Percentiles rank a stretch among this genome's conserved stretches.
These are phyloP conservation scores for Parasteatoda tepidariorum DNA, from an alignment of 1,140 invertebrate genomes.

Conservation along the genomic window DNA sequence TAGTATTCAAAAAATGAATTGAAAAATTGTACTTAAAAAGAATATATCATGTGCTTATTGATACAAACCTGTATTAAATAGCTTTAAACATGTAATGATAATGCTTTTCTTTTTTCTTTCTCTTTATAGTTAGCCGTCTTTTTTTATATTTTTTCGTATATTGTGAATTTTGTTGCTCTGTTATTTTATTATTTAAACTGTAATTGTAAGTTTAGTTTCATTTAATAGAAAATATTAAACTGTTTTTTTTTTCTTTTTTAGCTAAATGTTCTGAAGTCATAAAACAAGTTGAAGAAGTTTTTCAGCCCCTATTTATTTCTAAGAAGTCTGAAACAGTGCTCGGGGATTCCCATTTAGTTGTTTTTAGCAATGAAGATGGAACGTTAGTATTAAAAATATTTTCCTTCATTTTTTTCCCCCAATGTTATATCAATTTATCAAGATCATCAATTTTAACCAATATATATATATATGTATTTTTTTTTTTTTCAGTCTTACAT, in stretches of 20 bases:
- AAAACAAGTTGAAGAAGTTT: constrained; percentile 73
- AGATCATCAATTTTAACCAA: too few species aligned
- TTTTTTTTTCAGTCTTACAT: constrained; percentile 27
- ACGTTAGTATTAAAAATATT: constrained; percentile 10
- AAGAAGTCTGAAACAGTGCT: constrained; percentile 39
- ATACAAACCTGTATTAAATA: too few species aligned
- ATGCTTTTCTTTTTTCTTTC: too few species aligned
- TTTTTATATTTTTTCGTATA: background rate
- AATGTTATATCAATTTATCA: too few species aligned
- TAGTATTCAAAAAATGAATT: too few species aligned
- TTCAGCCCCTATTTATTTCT: constrained; percentile 71
- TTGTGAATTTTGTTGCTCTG: too few species aligned
- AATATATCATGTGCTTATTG: too few species aligned
- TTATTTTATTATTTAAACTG: constrained; percentile 64
- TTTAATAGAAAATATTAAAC: constrained; percentile 73
- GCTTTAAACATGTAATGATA: too few species aligned
- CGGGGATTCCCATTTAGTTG: constrained; percentile 12
- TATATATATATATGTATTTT: too few species aligned
- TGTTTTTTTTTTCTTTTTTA: constrained; percentile 76
- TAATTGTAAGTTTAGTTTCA: constrained; percentile 75
- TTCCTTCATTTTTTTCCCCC: too few species aligned
- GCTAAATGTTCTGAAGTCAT: constrained; percentile 70
- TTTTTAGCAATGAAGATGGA: constrained; percentile 36
- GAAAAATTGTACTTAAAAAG: too few species aligned
- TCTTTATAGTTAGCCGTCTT: too few species aligned